Evolutionary conservation across 2,888 invertebrate species (phyloP).

Genomic region (Ceramica pisi): DNA sequence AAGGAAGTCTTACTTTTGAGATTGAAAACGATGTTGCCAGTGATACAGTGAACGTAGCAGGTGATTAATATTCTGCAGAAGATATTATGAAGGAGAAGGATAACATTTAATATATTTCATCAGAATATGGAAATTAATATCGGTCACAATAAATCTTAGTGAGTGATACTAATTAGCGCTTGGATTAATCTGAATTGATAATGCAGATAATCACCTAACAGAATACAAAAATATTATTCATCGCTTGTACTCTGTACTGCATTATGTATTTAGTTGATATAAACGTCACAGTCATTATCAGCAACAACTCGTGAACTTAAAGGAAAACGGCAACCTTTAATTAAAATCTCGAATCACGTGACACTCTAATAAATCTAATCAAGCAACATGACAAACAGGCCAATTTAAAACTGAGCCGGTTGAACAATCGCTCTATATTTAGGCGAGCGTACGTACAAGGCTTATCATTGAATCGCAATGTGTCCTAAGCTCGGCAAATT

Average conservation of each 20-base stretch:
- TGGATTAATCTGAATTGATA: conserved; percentile 24
- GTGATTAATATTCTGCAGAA: background rate
- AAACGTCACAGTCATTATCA: conserved; percentile 20
- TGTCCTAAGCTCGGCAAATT: conserved; percentile 58
- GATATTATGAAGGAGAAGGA: background rate
- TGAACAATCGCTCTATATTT: conserved; percentile 64
- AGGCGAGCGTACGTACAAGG: conserved; percentile 46
- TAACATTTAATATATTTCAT: background rate
- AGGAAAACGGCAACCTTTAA: conserved; percentile 58
- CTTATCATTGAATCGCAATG: conserved; percentile 61
- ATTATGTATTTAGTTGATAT: conserved; percentile 20
- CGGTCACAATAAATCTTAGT: conserved; percentile 13
- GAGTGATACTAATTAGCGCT: background rate
- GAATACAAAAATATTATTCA: conserved; percentile 13
- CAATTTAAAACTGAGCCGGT: conserved; percentile 51
- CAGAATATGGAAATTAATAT: conserved; percentile 11
- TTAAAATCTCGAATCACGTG: conserved; percentile 57
- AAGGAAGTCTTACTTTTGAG: conserved; percentile 33
- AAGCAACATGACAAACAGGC: conserved; percentile 52
- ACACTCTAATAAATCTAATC: conserved; percentile 56
- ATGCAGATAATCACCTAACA: conserved; percentile 26
- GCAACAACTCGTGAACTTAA: conserved; percentile 24
- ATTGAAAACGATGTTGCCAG: background rate
- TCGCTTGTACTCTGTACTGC: background rate
- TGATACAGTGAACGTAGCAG: background rate